phyloP scores from a whole-genome alignment of 2,797 vertebrate genomes.

The Poeciliopsis paucimaculata region DNA sequence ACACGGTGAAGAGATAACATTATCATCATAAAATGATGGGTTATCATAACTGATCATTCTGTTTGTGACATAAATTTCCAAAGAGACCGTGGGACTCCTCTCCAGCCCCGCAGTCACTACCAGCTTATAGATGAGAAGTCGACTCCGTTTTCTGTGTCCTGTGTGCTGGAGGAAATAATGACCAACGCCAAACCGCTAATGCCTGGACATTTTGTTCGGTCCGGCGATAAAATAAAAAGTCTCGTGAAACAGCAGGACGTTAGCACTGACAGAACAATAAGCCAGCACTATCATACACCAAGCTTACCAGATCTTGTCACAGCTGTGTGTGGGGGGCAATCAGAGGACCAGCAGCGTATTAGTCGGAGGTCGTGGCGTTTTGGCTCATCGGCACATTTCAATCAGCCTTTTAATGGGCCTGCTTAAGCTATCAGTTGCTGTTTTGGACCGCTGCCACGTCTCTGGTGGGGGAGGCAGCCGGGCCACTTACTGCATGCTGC shows the following conservation, averaged over 20 bases:
- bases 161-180: neutral
- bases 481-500: neutral
- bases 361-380: neutral
- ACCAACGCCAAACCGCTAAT: neutral
- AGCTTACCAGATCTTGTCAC: neutral
- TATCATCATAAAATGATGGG: too few relatives aligned
- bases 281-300: neutral
- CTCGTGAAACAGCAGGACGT: neutral
- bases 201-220: neutral
- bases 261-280: neutral
- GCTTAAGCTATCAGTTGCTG: neutral
- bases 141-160: neutral
- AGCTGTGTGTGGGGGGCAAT: neutral
- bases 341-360: neutral
- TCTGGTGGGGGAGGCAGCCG: neutral
- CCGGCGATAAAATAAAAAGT: neutral
- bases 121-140: neutral
- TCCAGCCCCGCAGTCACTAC: too few relatives aligned
- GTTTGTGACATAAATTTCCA: too few relatives aligned
- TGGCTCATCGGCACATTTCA: neutral
- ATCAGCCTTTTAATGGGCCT: slow-evolving; percentile 1
- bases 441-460: neutral
- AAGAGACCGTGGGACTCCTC: too few relatives aligned
- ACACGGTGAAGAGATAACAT: too few relatives aligned
- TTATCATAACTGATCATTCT: too few relatives aligned